Percentiles rank a stretch among this genome's conserved stretches.
phyloP scores from a whole-genome alignment of 2,113 vertebrate genomes.

The Scatophagus argus region DNA sequence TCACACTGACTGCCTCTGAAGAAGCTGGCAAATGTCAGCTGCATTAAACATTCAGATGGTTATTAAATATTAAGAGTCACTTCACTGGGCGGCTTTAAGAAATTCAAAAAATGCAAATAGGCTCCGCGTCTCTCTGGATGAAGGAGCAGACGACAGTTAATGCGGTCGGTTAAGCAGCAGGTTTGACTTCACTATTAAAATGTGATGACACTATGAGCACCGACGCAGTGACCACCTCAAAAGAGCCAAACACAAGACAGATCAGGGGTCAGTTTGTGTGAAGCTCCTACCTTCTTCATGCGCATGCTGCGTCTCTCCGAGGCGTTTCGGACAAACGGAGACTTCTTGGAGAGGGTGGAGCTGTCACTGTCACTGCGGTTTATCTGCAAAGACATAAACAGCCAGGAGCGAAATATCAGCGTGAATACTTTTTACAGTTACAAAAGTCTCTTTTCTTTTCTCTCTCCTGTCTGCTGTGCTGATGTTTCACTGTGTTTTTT shows the following conservation, averaged over 20 bases:
- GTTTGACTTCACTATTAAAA: neutral
- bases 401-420: neutral
- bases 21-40: conserved; percentile 30
- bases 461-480: neutral
- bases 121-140: neutral
- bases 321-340: conserved; percentile 94
- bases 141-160: neutral
- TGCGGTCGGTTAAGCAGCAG: neutral
- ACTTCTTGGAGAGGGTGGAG: conserved; percentile 96
- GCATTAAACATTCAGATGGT: conserved; percentile 59
- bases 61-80: conserved; percentile 65
- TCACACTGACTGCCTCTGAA: neutral
- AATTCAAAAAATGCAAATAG: conserved; percentile 28
- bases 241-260: neutral
- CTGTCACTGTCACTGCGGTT: conserved; percentile 99
- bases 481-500: neutral
- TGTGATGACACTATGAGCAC: neutral
- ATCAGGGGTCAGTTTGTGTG: neutral
- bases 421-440: no score
- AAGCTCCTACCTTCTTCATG: conserved; percentile 89
- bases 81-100: conserved; percentile 14
- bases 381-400: conserved; percentile 81
- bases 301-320: conserved; percentile 94
- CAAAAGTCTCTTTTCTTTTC: neutral
- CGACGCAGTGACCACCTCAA: neutral